Conservation (phyloP, 2,888 invertebrate genomes). For the Coelinius sp. region DNA sequence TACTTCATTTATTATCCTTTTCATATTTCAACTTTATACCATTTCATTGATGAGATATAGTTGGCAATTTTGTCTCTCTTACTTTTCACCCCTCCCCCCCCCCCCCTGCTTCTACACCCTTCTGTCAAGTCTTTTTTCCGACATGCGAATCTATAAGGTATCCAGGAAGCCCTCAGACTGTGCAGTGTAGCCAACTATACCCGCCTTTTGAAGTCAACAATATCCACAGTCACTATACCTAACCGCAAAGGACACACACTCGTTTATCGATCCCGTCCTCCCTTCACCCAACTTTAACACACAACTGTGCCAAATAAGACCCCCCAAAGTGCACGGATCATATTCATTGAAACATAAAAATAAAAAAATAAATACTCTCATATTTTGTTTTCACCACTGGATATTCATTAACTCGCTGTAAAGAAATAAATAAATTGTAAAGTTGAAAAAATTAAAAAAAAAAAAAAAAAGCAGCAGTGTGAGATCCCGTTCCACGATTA, state of each 20-base stretch:
- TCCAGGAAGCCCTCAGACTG: constrained; percentile 23
- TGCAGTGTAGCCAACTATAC: constrained; percentile 31
- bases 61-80: constrained; percentile 29
- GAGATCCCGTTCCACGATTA: constrained; percentile 31
- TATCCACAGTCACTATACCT: neutral
- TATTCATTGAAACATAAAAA: neutral
- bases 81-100: neutral
- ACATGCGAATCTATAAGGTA: constrained; percentile 3
- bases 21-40: neutral
- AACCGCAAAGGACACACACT: constrained; percentile 23
- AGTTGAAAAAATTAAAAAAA: neutral
- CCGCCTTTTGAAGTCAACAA: constrained; percentile 25
- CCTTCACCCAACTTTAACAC: neutral
- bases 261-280: constrained; percentile 20
- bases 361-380: neutral
- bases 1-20: constrained; percentile 10
- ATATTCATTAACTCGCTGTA: constrained; percentile 23
- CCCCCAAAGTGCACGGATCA: neutral
- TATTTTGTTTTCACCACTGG: neutral
- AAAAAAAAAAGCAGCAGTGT: constrained; percentile 30
- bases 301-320: neutral
- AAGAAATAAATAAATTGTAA: constrained; percentile 10
- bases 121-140: neutral
- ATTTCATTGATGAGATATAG: constrained; percentile 17
- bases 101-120: too few relatives aligned